phyloP scores from a whole-genome alignment of 2,888 invertebrate species.

The Cephus sareptanus region DNA sequence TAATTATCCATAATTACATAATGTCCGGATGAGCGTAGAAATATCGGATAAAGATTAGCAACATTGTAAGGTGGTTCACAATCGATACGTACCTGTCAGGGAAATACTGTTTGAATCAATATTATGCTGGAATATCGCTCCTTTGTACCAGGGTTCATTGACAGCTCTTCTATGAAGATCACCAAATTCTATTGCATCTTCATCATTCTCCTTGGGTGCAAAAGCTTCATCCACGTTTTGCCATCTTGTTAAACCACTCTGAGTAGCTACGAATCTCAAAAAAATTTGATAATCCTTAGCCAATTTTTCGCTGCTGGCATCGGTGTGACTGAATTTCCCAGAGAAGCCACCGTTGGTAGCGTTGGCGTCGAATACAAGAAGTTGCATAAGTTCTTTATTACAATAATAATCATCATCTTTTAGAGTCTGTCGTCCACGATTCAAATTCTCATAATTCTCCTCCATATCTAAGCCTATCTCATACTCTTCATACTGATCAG shows the following conservation, averaged over 20 bases:
- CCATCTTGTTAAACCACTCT: constrained; percentile 91
- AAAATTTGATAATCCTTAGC: constrained; percentile 79
- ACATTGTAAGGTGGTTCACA: neutral
- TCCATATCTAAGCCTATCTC: constrained; percentile 32
- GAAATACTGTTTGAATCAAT: constrained; percentile 73
- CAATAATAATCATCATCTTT: constrained; percentile 82
- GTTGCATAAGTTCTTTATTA: constrained; percentile 85
- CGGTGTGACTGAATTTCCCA: constrained; percentile 54
- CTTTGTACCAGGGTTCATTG: constrained; percentile 92
- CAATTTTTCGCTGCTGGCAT: constrained; percentile 68
- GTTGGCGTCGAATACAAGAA: constrained; percentile 89
- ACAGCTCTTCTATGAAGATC: constrained; percentile 81
- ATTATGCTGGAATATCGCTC: constrained; percentile 87
- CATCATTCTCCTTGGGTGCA: constrained; percentile 25
- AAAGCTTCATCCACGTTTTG: constrained; percentile 76
- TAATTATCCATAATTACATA: neutral
- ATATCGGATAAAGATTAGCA: neutral
- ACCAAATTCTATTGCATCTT: constrained; percentile 73
- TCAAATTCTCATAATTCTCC: constrained; percentile 48
- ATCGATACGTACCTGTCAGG: constrained; percentile 46
- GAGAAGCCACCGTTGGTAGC: constrained; percentile 70
- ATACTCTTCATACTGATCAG: constrained; percentile 70
- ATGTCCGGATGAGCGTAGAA: neutral
- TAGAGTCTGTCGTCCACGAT: constrained; percentile 74
- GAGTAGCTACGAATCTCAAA: constrained; percentile 86